Conservation (phyloP, 2,888 invertebrate genomes). For the Xestia xanthographa region DNA sequence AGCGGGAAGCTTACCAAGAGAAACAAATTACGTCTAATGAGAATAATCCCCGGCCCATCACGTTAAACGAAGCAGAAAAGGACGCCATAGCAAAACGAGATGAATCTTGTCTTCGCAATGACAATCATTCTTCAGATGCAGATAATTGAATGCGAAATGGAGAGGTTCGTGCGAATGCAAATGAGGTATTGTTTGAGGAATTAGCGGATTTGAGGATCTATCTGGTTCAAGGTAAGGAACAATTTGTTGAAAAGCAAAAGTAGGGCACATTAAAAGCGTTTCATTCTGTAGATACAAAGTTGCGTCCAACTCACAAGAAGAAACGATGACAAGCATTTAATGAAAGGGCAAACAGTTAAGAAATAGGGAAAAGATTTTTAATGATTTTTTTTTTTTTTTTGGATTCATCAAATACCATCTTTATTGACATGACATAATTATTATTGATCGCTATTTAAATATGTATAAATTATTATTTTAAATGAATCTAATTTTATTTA, state of each 20-base stretch:
- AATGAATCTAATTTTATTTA: no score
- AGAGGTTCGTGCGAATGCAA: slow-evolving; percentile 41
- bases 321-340: slow-evolving; percentile 46
- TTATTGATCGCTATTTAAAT: no score
- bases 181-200: slow-evolving; percentile 48
- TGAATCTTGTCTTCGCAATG: slow-evolving; percentile 71
- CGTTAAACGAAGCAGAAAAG: slow-evolving; percentile 75
- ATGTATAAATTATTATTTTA: no score
- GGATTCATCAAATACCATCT: no score
- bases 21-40: slow-evolving; percentile 77
- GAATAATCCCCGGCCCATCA: slow-evolving; percentile 73
- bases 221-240: slow-evolving; percentile 29
- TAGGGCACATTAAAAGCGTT: slow-evolving; percentile 5
- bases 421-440: no score
- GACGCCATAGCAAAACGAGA: slow-evolving; percentile 66
- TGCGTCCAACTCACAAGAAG: slow-evolving; percentile 41
- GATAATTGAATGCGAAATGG: slow-evolving; percentile 66
- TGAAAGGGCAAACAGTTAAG: slow-evolving; percentile 38
- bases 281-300: slow-evolving; percentile 12
- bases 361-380: slow-evolving; percentile 46
- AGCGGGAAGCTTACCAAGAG: slow-evolving; percentile 62
- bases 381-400: no score
- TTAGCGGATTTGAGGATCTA: slow-evolving; percentile 33
- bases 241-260: background rate
- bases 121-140: slow-evolving; percentile 69